These are phyloP conservation scores for Phodopus roborovskii DNA, from an alignment of 2,113 vertebrate genomes.

Conservation along the genomic window DNA sequence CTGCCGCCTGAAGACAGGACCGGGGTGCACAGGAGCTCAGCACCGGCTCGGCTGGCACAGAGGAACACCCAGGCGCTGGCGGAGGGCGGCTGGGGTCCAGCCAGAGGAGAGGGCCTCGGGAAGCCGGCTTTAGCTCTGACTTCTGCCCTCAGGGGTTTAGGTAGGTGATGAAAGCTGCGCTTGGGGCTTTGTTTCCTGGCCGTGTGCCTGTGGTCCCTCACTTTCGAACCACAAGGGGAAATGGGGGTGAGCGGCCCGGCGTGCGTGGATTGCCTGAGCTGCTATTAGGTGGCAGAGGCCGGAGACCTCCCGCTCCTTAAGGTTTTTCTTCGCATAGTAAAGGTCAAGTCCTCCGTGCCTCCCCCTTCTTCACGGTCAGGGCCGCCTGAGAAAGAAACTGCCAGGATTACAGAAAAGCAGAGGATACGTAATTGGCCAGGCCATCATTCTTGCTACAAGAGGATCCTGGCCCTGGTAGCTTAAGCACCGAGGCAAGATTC, in stretches of 20 bases:
- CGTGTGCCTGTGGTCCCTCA: not conserved
- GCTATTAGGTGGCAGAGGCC: conserved; percentile 67
- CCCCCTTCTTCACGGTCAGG: conserved; percentile 81
- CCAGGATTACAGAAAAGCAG: not conserved
- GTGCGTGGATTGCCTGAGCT: conserved; percentile 17
- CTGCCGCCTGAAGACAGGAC: not conserved
- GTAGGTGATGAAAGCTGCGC: not conserved
- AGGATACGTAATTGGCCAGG: not conserved
- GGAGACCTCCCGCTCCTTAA: conserved; percentile 65
- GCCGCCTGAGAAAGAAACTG: not conserved
- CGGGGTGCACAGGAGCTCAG: not conserved
- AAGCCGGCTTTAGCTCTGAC: not conserved
- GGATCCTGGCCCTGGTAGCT: not conserved
- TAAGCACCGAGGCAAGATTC: not conserved
- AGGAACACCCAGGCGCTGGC: not conserved
- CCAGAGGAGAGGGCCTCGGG: not conserved
- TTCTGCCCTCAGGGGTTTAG: not conserved
- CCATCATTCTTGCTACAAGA: not conserved
- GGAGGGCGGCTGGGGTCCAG: not conserved
- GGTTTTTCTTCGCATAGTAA: conserved; percentile 75
- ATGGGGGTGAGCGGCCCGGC: not conserved
- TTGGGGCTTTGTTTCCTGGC: conserved; percentile 67
- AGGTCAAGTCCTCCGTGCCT: conserved; percentile 88
- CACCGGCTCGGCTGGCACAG: not conserved
- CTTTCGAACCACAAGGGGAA: conserved; percentile 23